Evolutionary conservation across 2,888 invertebrate genomes (phyloP), one percentile per base, ranked within the genome.

Genomic region (Brachyopa scutellaris): DNA sequence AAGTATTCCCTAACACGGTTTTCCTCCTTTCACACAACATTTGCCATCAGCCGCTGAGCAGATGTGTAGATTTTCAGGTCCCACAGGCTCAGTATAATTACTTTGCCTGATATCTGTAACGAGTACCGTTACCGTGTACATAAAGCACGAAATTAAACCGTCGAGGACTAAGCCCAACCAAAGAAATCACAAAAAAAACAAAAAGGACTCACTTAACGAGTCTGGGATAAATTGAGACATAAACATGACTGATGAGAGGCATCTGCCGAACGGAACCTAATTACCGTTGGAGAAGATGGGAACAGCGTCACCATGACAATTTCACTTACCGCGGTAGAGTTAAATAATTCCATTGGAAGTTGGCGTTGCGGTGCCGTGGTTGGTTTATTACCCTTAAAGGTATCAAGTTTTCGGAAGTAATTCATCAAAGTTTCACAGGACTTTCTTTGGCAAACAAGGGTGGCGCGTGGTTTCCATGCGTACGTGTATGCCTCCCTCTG

Each of bases 221-320:
- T 47, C 19, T n/a, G 19, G 53, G 23, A 72, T 79, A 66, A 66
- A 79, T 72, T 55, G 72, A 59, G 66, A 72, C 78, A 72, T 66
- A 72, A 79, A 79, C 66, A 79, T 79, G 78, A 79, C 42, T 72
- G 78, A 79, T 73, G 66, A 66, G 59, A 38, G 66, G 45, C 72
- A 79, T 79, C 78, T 72, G 73, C 66, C 59, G 59, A 66, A 79
- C 42, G 51, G 66, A 72, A 66, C 72, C 66, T 72, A 70, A 70
- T 64, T 64, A 70, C 62, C 55, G 19, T 26, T 26, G 4, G 29
- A 38, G 40, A 49, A 40, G 40, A 33, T 9, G 69, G 26, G 29
- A 62, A 47, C 15, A 23, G 3, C 21, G 9, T 57, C 31, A 23
- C n/a, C 59, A 40, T 31, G 38, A 33, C 57, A 36, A 19, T 36